Evolutionary conservation across 2,113 vertebrate species (phyloP).

Genomic region (Typhlomys cinereus): DNA sequence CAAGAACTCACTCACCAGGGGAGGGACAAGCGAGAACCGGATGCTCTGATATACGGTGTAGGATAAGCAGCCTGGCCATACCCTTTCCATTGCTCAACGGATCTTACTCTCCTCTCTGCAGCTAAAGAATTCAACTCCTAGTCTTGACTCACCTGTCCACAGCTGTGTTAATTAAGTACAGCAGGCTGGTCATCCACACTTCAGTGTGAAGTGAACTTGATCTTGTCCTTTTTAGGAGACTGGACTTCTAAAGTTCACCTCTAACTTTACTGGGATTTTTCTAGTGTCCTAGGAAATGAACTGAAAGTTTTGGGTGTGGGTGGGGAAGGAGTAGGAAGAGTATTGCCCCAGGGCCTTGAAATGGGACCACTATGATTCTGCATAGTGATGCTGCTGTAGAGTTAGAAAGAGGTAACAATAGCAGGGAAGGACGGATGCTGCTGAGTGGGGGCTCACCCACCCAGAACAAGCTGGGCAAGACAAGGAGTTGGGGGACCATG

Average conservation of each 20-base stretch:
- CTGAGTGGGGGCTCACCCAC: not conserved
- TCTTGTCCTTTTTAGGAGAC: constrained; percentile 3
- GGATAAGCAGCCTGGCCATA: not conserved
- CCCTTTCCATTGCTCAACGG: not conserved
- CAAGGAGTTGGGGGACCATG: too few relatives aligned
- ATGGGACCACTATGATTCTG: not conserved
- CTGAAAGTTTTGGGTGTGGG: not conserved
- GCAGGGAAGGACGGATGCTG: not conserved
- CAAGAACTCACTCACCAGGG: not conserved
- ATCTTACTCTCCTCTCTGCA: not conserved
- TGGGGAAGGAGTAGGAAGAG: not conserved
- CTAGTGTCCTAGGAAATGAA: constrained; percentile 4
- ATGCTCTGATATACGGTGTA: not conserved
- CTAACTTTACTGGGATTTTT: not conserved
- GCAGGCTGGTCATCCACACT: not conserved
- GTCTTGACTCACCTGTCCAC: not conserved
- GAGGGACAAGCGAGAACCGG: not conserved
- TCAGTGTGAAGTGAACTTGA: not conserved
- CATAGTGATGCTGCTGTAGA: not conserved
- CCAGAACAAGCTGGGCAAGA: not conserved
- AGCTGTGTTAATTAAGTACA: not conserved
- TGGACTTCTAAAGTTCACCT: not conserved
- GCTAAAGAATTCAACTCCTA: not conserved
- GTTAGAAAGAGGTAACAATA: not conserved
- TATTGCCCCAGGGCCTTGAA: not conserved